Base-by-base conservation (phyloP, 2,797 vertebrate species). In the Tadarida brasiliensis region DNA sequence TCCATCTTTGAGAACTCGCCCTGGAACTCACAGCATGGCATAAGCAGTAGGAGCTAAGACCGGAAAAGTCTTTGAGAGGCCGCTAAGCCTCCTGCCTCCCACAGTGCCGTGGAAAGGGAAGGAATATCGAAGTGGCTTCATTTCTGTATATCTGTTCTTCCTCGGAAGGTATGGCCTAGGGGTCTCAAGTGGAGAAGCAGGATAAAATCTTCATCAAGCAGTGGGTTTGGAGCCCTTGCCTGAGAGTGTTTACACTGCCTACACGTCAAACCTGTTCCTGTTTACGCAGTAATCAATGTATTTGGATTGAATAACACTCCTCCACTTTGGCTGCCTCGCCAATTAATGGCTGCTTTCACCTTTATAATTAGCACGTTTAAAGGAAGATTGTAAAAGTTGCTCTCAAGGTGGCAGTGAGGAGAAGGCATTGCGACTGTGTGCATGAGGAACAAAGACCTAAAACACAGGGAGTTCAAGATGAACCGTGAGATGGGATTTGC, bases 211-310 rank as follows among this genome's bases (percentile, higher is more conserved):
- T 82, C 87, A 85, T 28, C 91, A 47, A 85, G 83, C 83, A 26
- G 92, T 56, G n/a, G 83, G 85, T 71, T 77, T 33, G 59, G 83
- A 93, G 91, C 70, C 77, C 94, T 94, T 77, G 96, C 70, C 14
- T 28, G 91, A 65, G 88, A 95, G 80, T 47, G 56, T 88, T 96
- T 94, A 90, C 93, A 83, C 96, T 96, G 97, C 96, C 97, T 93
- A 97, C 95, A 94, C 95, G 86, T 83, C 93, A 96, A 96, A 96
- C 97, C 97, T 96, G 89, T 83, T 96, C 95, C 95, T 97, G 87
- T 97, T 96, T 97, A 96, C 11, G 68, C 73, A 84, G 76, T 87
- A 88, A 96, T 96, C 94, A 26, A 84, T 94, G 93, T 84, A 96
- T 96, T 61, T 97, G 94, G 93, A 96, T 39, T 57, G 94, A 97